Evolutionary conservation across 30 jellyfish, hydroid and myxozoan species (phyloP).

Genomic region (Hydra vulgaris): DNA sequence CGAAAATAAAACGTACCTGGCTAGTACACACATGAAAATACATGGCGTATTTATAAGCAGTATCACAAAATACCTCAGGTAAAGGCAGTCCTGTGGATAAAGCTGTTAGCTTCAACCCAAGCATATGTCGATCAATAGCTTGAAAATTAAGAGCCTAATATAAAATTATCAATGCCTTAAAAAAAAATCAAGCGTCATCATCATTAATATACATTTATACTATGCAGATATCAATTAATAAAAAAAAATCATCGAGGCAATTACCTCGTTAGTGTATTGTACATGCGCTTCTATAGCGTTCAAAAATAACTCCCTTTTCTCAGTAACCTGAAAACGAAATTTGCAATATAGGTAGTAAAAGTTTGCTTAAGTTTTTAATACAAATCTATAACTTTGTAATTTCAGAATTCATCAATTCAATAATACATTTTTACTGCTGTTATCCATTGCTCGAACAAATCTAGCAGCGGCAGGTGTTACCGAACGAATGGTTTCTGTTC

Average conservation of each 20-base stretch:
- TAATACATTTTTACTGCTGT: conserved; percentile 1
- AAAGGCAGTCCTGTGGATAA: conserved; percentile 50
- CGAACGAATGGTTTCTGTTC: conserved; percentile 79
- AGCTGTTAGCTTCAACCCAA: conserved; percentile 68
- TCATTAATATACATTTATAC: not conserved
- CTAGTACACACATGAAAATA: conserved; percentile 69
- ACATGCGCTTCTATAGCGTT: conserved; percentile 61
- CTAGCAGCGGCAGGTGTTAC: conserved; percentile 68
- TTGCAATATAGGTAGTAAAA: too few relatives aligned
- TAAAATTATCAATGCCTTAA: not conserved
- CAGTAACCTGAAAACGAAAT: conserved; percentile 31
- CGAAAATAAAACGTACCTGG: too few relatives aligned
- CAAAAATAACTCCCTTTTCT: conserved; percentile 39
- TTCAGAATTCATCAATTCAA: not conserved
- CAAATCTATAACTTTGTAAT: too few relatives aligned
- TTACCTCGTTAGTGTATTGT: conserved; percentile 69
- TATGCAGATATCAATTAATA: too few relatives aligned
- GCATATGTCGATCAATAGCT: conserved; percentile 75
- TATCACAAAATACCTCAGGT: conserved; percentile 77
- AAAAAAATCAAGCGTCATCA: not conserved
- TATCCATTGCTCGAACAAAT: conserved; percentile 24
- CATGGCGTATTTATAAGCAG: conserved; percentile 57
- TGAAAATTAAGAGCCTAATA: conserved; percentile 74
- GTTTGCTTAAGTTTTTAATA: too few relatives aligned
- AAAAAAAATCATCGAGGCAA: too few relatives aligned